Percentiles rank a stretch among this genome's conserved stretches.
Conservation (phyloP, 2,888 invertebrate species). For the Dorcus parallelipipedus region DNA sequence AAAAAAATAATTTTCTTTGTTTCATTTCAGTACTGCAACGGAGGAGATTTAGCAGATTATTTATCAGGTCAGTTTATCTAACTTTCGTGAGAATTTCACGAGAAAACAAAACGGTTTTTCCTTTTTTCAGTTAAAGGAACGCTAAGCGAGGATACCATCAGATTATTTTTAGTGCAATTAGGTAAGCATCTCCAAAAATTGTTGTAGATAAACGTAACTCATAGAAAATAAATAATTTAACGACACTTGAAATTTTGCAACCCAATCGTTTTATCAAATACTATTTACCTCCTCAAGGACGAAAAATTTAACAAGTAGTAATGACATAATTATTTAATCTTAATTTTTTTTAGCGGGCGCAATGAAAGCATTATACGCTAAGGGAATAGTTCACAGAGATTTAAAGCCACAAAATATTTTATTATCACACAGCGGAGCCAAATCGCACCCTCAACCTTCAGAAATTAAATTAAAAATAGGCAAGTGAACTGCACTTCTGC, state of each 20-base stretch:
- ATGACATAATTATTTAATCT: not conserved
- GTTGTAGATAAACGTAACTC: no score
- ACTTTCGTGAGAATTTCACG: not conserved
- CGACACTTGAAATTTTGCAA: no score
- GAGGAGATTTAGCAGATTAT: conserved; percentile 98
- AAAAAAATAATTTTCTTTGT: conserved; percentile 13
- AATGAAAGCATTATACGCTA: conserved; percentile 94
- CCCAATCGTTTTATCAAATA: no score
- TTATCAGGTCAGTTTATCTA: conserved; percentile 61
- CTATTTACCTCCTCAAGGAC: no score
- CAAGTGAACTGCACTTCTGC: conserved; percentile 45
- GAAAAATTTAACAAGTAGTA: not conserved
- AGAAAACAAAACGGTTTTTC: conserved; percentile 9
- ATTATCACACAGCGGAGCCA: conserved; percentile 76
- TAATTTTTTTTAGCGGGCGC: conserved; percentile 71
- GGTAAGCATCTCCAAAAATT: conserved; percentile 52
- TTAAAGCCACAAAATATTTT: conserved; percentile 99
- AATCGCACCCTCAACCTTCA: conserved; percentile 65
- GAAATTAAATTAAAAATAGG: conserved; percentile 95
- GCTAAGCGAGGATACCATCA: conserved; percentile 94
- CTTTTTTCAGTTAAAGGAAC: conserved; percentile 75
- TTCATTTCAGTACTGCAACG: conserved; percentile 89
- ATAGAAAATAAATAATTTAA: no score
- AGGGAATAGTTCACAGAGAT: conserved; percentile 98
- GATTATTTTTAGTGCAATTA: conserved; percentile 90